Conservation (phyloP, 1,140 invertebrate species). For the Bombus ignitus region DNA sequence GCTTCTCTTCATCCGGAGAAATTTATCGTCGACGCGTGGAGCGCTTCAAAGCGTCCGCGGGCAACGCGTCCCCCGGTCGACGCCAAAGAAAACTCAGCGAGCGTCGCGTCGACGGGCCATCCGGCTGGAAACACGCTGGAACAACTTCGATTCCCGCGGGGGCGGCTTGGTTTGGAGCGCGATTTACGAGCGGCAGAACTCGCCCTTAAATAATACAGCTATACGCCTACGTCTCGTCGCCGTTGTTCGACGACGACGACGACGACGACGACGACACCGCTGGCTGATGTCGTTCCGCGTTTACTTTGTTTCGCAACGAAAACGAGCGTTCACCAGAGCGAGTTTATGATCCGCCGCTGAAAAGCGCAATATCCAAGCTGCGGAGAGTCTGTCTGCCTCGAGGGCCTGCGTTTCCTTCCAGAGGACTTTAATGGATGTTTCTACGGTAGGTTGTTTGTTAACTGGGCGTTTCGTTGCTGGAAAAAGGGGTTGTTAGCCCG, state of each 20-base stretch:
- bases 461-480: background rate
- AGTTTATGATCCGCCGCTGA: constrained; percentile 5
- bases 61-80: background rate
- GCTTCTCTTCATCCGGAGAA: background rate
- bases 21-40: constrained; percentile 48
- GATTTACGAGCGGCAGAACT: constrained; percentile 4
- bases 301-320: background rate
- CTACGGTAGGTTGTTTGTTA: constrained; percentile 1
- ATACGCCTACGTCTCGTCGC: background rate
- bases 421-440: constrained; percentile 1
- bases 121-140: background rate
- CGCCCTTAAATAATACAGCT: constrained; percentile 27
- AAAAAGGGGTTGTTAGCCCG: background rate
- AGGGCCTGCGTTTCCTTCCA: background rate
- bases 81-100: constrained; percentile 31
- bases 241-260: background rate
- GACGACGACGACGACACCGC: background rate
- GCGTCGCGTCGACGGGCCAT: constrained; percentile 1
- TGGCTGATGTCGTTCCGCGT: background rate
- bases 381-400: background rate
- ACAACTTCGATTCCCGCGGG: constrained; percentile 2
- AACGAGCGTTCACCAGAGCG: background rate
- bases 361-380: constrained; percentile 1
- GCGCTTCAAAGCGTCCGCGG: constrained; percentile 31
- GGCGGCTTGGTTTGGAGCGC: background rate